Evolutionary conservation across 2,113 vertebrate genomes (phyloP).

Genomic region (Sakesphorus luctuosus): DNA sequence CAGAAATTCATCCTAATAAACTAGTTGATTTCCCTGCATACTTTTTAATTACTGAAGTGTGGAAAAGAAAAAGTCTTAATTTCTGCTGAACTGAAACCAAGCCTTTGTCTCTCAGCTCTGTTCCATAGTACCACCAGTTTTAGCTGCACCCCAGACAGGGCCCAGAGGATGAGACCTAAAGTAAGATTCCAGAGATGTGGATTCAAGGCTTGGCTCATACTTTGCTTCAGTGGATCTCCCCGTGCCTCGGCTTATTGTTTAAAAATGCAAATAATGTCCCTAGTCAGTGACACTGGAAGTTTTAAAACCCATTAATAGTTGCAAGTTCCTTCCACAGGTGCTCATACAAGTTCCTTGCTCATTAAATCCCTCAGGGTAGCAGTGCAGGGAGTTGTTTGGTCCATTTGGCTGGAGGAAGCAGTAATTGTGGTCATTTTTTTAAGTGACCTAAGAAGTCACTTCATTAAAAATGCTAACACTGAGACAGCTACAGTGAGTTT

Average conservation of each 20-base stretch:
- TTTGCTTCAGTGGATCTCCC: background rate
- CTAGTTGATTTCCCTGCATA: background rate
- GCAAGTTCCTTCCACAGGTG: background rate
- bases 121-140: background rate
- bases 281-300: background rate
- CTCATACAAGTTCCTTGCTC: background rate
- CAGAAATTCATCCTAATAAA: background rate
- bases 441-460: background rate
- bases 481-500: background rate
- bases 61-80: background rate
- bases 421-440: background rate
- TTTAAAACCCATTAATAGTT: background rate
- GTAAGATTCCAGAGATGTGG: background rate
- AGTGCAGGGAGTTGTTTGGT: background rate
- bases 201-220: background rate
- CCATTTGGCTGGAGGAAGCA: background rate
- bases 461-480: background rate
- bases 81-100: background rate
- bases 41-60: background rate
- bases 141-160: background rate
- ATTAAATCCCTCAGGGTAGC: background rate
- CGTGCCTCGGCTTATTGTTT: background rate
- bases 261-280: background rate
- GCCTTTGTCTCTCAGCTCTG: background rate
- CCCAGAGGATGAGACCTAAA: background rate